These are phyloP conservation scores for Meandrina meandrites DNA, from an alignment of 92 coral and sea anemone genomes.

Conservation along the genomic window DNA sequence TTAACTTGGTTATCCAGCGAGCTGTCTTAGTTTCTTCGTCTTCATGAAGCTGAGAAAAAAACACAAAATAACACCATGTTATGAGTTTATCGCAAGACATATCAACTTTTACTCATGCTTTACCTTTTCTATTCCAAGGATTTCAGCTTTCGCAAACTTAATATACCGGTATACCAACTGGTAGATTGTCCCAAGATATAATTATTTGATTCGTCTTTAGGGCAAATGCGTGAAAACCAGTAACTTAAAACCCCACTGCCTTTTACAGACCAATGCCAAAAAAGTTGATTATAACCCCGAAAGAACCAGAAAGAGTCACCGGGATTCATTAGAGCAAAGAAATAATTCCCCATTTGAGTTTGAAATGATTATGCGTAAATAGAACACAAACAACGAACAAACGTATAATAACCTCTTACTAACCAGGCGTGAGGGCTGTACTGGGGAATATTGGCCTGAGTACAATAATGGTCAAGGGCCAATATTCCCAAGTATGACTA, in stretches of 20 bases:
- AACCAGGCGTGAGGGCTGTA: too few species aligned
- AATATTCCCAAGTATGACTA: too few species aligned
- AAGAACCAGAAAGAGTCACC: not conserved
- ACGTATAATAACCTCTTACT: too few species aligned
- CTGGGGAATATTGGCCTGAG: too few species aligned
- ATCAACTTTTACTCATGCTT: not conserved
- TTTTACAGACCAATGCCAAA: not conserved
- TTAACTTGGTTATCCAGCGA: slow-evolving; percentile 92
- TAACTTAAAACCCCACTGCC: not conserved
- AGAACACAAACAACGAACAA: too few species aligned
- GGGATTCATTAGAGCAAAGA: too few species aligned
- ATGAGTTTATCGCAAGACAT: not conserved
- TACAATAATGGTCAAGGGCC: too few species aligned
- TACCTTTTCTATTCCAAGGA: not conserved
- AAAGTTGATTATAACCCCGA: not conserved
- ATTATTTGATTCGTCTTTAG: not conserved
- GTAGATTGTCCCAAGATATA: too few species aligned
- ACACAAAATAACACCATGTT: not conserved
- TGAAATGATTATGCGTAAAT: too few species aligned
- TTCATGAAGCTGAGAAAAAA: slow-evolving; percentile 78
- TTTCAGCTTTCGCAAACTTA: not conserved
- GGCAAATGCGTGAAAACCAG: not conserved
- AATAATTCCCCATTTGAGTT: too few species aligned
- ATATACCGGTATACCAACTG: too few species aligned
- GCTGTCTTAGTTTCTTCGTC: slow-evolving; percentile 85